A percentile compares a stretch with the other conserved stretches of the same genome.
phyloP scores from a whole-genome alignment of 1,140 invertebrate genomes.

The Magallana ariakensis region DNA sequence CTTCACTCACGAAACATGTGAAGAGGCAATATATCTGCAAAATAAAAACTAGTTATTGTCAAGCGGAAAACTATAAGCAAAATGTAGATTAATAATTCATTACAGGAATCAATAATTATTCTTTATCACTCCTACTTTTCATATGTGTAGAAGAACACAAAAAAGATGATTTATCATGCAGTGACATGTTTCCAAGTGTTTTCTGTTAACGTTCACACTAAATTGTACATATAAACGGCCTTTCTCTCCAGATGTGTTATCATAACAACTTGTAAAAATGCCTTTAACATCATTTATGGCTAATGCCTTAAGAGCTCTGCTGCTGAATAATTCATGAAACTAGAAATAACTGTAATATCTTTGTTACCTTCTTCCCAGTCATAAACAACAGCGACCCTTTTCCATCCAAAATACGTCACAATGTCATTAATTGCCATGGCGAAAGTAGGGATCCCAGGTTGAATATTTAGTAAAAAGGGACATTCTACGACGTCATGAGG shows the following conservation, averaged over 20 bases:
- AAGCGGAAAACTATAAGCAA: conserved; percentile 17
- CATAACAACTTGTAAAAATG: too few relatives aligned
- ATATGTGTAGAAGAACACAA: too few relatives aligned
- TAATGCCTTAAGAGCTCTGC: background rate
- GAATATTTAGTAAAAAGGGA: conserved; percentile 64
- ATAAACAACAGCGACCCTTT: conserved; percentile 64
- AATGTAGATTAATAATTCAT: background rate
- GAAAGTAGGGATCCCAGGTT: conserved; percentile 61
- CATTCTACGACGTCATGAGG: conserved; percentile 49
- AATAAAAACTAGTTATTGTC: conserved; percentile 3
- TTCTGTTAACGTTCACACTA: too few relatives aligned
- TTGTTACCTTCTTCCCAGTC: conserved; percentile 65
- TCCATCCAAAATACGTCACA: conserved; percentile 62
- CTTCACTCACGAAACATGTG: conserved; percentile 37
- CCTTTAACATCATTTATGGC: background rate
- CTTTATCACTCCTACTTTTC: too few relatives aligned
- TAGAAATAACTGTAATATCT: background rate
- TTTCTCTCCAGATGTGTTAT: too few relatives aligned
- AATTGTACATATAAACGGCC: too few relatives aligned
- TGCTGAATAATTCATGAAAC: background rate
- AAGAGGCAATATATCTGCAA: conserved; percentile 36
- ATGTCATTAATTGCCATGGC: conserved; percentile 64
- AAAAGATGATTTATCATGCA: background rate
- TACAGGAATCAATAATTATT: background rate
- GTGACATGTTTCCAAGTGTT: background rate